phyloP scores from a whole-genome alignment of 2,797 vertebrate species.

The Hylomyscus alleni region DNA sequence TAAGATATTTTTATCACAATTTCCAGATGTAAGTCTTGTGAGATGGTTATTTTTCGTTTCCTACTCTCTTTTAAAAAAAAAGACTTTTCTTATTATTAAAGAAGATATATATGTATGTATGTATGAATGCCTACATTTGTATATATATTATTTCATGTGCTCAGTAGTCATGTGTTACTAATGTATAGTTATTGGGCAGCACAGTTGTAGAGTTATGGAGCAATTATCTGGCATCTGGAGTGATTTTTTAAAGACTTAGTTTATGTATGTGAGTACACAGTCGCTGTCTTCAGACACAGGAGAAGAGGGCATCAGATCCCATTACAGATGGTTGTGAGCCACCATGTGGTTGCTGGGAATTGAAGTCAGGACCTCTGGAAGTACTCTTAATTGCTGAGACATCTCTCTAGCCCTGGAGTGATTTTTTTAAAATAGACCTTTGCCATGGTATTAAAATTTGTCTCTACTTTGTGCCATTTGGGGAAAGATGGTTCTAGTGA shows the following conservation, averaged over 20 bases:
- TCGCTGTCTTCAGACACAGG: too few relatives aligned
- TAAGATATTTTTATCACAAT: neutral
- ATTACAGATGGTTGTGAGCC: too few relatives aligned
- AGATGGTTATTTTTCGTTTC: neutral
- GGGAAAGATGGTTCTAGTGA: neutral
- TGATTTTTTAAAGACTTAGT: neutral
- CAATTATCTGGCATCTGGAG: neutral
- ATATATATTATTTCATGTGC: too few relatives aligned
- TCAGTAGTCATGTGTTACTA: neutral
- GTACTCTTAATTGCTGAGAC: too few relatives aligned
- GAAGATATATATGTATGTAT: neutral
- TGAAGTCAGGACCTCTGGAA: too few relatives aligned
- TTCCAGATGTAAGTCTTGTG: neutral
- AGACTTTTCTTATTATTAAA: too few relatives aligned
- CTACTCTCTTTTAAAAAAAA: neutral
- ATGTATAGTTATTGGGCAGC: neutral
- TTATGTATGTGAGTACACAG: too few relatives aligned
- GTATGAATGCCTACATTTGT: too few relatives aligned
- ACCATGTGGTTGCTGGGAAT: too few relatives aligned
- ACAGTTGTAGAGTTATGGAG: neutral
- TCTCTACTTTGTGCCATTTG: neutral
- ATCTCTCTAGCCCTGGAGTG: neutral
- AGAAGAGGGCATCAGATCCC: too few relatives aligned
- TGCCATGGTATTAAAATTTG: neutral
- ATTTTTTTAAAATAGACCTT: neutral